Evolutionary conservation across 2,888 invertebrate species (phyloP), one percentile per base, ranked within the genome.

Genomic region (Kryphioiulus occultus): DNA sequence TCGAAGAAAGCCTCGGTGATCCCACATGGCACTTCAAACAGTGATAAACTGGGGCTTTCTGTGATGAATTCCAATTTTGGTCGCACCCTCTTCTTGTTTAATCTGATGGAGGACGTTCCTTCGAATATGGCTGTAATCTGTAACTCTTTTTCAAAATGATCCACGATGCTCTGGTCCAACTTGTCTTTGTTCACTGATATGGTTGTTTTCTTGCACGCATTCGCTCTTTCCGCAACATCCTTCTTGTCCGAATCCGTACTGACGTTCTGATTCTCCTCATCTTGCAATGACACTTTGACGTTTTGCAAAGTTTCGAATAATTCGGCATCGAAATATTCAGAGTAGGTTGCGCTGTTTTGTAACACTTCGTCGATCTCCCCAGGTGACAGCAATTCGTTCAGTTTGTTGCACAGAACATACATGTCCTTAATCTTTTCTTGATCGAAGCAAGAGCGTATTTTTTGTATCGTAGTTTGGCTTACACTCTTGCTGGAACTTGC

Each of bases 331-430:
- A 85, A 39, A 82, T 90, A 90, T 68, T 90, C 89, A 26, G 90
- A 89, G 87, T 91, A 90, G 78, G 90, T 89, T n/a, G 91, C 90
- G 59, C 90, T 90, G 88, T 91, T 91, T 9, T 89, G 90, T 12
- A 91, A 89, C 87, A 91, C 90, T 87, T 91, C 91, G 84, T 91
- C 91, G 59, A 91, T 91, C 89, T 91, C 91, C 10, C 88, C 87
- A 0, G 90, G 89, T n/a, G 90, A 90, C 26, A 91, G 89, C 39
- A 91, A 90, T 88, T 91, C 91, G 86, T 91, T 91, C 39, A 91
- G 89, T 86, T 91, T 90, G 30, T 91, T 91, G 88, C 90, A 90
- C 78, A 91, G 88, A 32, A 90, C 90, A 89, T 91, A 91, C 17
- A 91, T 89, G 89, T 91, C 91, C 86, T 91, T 91, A 39, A 91